Evolutionary conservation across 1,140 invertebrate genomes (phyloP).

Genomic region (Trialeurodes vaporariorum): DNA sequence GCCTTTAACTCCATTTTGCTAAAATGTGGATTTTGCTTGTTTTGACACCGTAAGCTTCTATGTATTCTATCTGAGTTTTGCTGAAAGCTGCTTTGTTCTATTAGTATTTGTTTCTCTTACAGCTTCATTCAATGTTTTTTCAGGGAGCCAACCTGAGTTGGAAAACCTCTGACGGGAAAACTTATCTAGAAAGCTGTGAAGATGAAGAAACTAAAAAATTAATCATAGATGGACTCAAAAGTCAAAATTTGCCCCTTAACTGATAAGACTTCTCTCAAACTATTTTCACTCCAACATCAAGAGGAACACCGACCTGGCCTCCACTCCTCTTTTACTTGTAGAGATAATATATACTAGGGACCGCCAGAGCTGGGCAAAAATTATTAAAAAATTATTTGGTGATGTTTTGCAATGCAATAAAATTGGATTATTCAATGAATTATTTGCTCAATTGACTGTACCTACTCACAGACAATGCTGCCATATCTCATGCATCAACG

Average conservation of each 20-base stretch:
- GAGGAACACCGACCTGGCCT: neutral
- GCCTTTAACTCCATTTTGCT: too few relatives aligned
- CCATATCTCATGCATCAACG: too few relatives aligned
- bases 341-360: neutral
- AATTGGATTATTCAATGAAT: neutral
- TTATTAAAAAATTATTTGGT: neutral
- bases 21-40: too few relatives aligned
- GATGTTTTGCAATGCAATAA: neutral
- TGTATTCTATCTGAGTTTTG: too few relatives aligned
- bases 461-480: too few relatives aligned
- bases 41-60: too few relatives aligned
- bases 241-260: neutral
- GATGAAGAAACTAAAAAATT: constrained; percentile 81
- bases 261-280: neutral
- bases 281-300: constrained; percentile 5
- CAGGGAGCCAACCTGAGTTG: constrained; percentile 76
- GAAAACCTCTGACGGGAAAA: constrained; percentile 70
- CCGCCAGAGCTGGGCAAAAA: too few relatives aligned
- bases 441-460: neutral
- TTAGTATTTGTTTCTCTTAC: constrained; percentile 13
- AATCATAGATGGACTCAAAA: constrained; percentile 29
- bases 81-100: too few relatives aligned
- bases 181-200: constrained; percentile 79
- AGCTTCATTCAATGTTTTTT: constrained; percentile 26
- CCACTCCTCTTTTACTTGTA: neutral